Base-by-base conservation (phyloP, 2,888 invertebrate species). In the Philereme vetulata region DNA sequence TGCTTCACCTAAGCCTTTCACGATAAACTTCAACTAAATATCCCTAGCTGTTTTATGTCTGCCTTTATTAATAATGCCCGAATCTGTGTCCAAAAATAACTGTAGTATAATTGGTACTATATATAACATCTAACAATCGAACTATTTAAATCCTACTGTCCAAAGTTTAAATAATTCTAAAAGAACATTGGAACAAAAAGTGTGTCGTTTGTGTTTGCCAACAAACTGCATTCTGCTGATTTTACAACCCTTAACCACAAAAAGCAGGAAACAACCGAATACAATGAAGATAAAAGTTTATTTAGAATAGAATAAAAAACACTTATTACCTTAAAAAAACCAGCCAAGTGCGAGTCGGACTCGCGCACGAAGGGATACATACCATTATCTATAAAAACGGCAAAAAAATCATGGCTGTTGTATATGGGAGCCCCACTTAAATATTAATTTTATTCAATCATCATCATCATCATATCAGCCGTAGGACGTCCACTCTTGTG, bases 41-140 rank as follows among this genome's bases (percentile, higher is more conserved):
- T 33, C 34, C 10, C 21, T 40, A 50, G 38, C 45, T 56, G 50
- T 56, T 56, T 61, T 61, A 61, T 50, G 53, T 50, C 40, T 35
- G 42, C 11, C 44, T 47, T 55, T 42, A 42, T 54, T 62, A 62
- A 54, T 57, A 56, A 53, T 44, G 43, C 10, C 36, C 42, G 46
- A 51, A 48, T 11, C 35, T 36, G 11, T 11, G 11, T 11, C 36
- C 48, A 11, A 48, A 32, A 48, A 48, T 35, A 36, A 10, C 48
- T 11, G 6, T 48, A 34, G 32, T 35, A 48, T 48, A n/a, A 35
- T 5, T 4, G 21, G 4, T 40, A 38, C 49, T 33, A 4, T 10
- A 33, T 42, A 33, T 33, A 6, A 9, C n/a, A 9, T 10, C 46
- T 32, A 9, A 7, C 10, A 21, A 21, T 21, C 21, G 21, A 21